phyloP scores from a whole-genome alignment of 2,113 vertebrate species.

The Ptilonorhynchus violaceus region DNA sequence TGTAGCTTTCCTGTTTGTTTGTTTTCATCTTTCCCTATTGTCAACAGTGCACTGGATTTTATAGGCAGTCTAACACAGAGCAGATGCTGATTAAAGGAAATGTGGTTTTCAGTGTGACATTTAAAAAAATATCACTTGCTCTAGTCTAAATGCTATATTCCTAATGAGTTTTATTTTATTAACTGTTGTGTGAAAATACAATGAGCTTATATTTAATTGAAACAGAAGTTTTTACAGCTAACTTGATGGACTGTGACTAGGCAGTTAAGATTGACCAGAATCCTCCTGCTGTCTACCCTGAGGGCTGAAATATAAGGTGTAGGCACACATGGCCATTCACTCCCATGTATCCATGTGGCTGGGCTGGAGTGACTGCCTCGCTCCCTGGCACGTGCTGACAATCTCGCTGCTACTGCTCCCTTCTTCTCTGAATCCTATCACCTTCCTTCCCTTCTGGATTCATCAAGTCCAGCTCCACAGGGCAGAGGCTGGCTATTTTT shows the following conservation, averaged over 20 bases:
- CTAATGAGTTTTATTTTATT: slow-evolving; percentile 72
- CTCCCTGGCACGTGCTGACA: not conserved
- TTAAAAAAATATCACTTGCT: slow-evolving; percentile 53
- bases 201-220: slow-evolving; percentile 54
- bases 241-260: slow-evolving; percentile 31
- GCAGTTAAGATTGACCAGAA: slow-evolving; percentile 6
- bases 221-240: slow-evolving; percentile 42
- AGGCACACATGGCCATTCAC: not conserved
- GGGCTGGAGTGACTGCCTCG: accelerated
- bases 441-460: not conserved
- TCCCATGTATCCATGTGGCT: not conserved
- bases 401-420: not conserved
- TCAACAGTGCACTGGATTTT: slow-evolving; percentile 56
- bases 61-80: slow-evolving; percentile 63
- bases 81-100: slow-evolving; percentile 75
- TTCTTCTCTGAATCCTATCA: not conserved
- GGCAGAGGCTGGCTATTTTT: not conserved
- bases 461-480: not conserved
- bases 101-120: slow-evolving; percentile 67
- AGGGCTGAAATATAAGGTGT: not conserved
- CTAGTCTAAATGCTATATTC: slow-evolving; percentile 48
- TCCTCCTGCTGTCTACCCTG: not conserved
- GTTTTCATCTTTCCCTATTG: slow-evolving; percentile 60
- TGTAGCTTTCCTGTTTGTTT: slow-evolving; percentile 69
- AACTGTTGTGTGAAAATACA: slow-evolving; percentile 64